These are phyloP conservation scores for Chouioia cunea DNA, from an alignment of 2,888 invertebrate genomes.

Conservation along the genomic window DNA sequence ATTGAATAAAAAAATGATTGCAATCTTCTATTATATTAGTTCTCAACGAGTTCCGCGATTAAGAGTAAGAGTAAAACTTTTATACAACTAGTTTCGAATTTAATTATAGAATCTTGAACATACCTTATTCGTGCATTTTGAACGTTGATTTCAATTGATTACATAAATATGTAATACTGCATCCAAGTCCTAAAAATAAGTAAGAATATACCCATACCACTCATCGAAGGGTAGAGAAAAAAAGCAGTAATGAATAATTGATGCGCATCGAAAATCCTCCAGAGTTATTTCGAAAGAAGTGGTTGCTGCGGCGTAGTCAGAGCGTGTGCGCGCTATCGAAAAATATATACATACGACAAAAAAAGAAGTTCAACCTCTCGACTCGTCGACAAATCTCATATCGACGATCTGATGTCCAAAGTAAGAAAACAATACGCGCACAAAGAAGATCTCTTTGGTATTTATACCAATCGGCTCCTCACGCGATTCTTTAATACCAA, in stretches of 20 bases:
- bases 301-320: background rate
- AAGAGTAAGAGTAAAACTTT: too few relatives aligned
- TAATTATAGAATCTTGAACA: too few relatives aligned
- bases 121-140: too few relatives aligned
- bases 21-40: too few relatives aligned
- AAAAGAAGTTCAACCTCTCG: background rate
- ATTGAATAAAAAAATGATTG: too few relatives aligned
- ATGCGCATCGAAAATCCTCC: background rate
- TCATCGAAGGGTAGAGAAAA: too few relatives aligned
- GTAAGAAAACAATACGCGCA: slow-evolving; percentile 35
- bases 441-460: slow-evolving; percentile 28
- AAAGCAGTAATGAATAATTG: too few relatives aligned
- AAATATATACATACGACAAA: background rate
- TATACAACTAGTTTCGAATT: too few relatives aligned
- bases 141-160: too few relatives aligned
- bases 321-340: too few relatives aligned
- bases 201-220: background rate
- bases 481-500: background rate
- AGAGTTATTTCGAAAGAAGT: slow-evolving; percentile 7
- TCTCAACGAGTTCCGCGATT: too few relatives aligned
- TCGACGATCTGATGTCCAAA: slow-evolving; percentile 16
- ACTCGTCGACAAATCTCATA: background rate
- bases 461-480: slow-evolving; percentile 30
- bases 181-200: background rate
- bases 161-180: background rate